A percentile compares a stretch with the other conserved stretches of the same genome.
Evolutionary conservation across 2,113 vertebrate species (phyloP).

Genomic region (Sardina pilchardus): DNA sequence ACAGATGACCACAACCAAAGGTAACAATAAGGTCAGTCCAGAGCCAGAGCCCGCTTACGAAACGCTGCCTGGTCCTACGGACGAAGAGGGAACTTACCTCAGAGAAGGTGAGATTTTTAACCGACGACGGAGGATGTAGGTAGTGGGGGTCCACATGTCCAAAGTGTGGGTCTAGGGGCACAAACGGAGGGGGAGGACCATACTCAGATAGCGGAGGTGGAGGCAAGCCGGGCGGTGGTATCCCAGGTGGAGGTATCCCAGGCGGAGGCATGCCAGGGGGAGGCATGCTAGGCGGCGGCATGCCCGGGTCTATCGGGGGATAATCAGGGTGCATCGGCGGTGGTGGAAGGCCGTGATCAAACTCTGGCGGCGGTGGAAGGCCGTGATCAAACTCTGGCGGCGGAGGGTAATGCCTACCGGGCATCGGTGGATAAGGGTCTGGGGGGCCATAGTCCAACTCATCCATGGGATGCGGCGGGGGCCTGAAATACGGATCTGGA

Average conservation of each 20-base stretch:
- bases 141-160: background rate
- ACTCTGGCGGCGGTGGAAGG: background rate
- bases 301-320: background rate
- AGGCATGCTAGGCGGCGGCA: background rate
- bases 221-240: background rate
- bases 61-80: no score
- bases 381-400: constrained; percentile 1
- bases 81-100: background rate
- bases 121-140: background rate
- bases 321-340: background rate
- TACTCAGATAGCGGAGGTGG: background rate
- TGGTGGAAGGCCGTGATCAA: background rate
- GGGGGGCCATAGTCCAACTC: background rate
- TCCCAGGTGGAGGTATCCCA: background rate
- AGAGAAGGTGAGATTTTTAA: background rate
- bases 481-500: background rate
- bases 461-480: background rate
- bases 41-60: no score
- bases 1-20: background rate
- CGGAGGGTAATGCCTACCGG: background rate
- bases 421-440: background rate
- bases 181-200: background rate
- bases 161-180: background rate
- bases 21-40: background rate
- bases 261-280: background rate